Base-by-base conservation (phyloP, 2,797 vertebrate species). In the Macrochelys suwanniensis region DNA sequence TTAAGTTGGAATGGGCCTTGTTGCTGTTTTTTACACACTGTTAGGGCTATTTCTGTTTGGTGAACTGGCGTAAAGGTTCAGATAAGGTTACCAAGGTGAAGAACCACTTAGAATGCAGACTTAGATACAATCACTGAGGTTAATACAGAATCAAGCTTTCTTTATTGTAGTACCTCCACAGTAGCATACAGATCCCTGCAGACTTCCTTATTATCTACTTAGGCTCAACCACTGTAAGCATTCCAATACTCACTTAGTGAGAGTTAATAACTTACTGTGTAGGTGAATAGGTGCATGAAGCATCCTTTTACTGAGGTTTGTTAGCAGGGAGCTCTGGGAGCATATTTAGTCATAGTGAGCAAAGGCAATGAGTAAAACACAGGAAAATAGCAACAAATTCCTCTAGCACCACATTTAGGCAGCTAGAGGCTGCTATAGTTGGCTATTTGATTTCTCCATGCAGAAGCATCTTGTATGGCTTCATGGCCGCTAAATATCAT, bases 231-330 rank as follows among this genome's bases (percentile, higher is more conserved):
- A 57, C 2, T 0, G 33, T 57, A 81, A 96, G 37, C 49, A 88
- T 90, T 28, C 4, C 11, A 92, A 28, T 92, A 95, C 81, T 88
- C 26, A 54, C 57, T 83, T 78, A 76, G 25, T 83, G 50, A 90
- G 25, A 83, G 6, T 68, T 91, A 94, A 92, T 89, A 97, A 90
- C 76, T 78, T 88, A 65, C 80, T 91, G 76, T 8, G 37, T 81
- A 7, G 84, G 33, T 85, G 90, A 93, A 90, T 45, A 87, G 50
- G n/a, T 93, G 45, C 50, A 56, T 31, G 59, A 71, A 87, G n/a
- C 10, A 84, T 88, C 17, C 6, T 88, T 93, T 95, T 80, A 65
- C 65, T 78, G 47, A 84, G 50, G 28, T 80, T 93, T 93, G 53
- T 88, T 93, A 92, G 25, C 45, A 94, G 89, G 47, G 6, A 92